Evolutionary conservation across 1,140 invertebrate species (phyloP).

Genomic region (Thaumatotibia leucotreta): DNA sequence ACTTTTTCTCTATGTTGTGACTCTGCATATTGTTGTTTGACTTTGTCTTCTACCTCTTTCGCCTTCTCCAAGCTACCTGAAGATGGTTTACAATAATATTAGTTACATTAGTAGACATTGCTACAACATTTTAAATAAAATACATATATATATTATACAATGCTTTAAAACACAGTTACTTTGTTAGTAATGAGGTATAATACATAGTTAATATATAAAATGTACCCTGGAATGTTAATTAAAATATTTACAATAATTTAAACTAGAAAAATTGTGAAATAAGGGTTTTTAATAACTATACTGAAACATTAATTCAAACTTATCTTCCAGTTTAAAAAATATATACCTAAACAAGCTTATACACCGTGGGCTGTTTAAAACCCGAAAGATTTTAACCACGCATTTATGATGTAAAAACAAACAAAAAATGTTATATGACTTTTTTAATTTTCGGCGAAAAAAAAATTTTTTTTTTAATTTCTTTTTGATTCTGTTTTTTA

Average conservation of each 20-base stretch:
- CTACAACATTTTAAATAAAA: not conserved
- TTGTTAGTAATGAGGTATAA: not conserved
- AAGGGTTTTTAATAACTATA: no score
- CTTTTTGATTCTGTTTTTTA: no score
- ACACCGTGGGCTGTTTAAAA: no score
- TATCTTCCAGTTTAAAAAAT: no score
- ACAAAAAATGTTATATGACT: no score
- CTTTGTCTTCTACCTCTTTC: slow-evolving; percentile 88
- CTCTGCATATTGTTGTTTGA: slow-evolving; percentile 89
- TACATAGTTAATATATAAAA: not conserved
- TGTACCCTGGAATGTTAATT: not conserved
- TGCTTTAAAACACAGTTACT: not conserved
- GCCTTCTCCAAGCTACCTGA: slow-evolving; percentile 85
- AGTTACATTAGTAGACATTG: not conserved
- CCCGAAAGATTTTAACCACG: no score
- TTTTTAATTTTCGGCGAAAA: no score
- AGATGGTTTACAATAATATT: slow-evolving; percentile 32
- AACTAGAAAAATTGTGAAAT: not conserved
- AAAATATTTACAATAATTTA: not conserved
- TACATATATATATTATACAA: not conserved
- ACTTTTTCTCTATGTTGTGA: slow-evolving; percentile 93
- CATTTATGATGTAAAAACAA: no score
- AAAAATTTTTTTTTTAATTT: no score
- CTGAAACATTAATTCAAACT: no score
- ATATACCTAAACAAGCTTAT: no score